Evolutionary conservation across 2,113 vertebrate genomes (phyloP).

Genomic region (Tursiops truncatus): DNA sequence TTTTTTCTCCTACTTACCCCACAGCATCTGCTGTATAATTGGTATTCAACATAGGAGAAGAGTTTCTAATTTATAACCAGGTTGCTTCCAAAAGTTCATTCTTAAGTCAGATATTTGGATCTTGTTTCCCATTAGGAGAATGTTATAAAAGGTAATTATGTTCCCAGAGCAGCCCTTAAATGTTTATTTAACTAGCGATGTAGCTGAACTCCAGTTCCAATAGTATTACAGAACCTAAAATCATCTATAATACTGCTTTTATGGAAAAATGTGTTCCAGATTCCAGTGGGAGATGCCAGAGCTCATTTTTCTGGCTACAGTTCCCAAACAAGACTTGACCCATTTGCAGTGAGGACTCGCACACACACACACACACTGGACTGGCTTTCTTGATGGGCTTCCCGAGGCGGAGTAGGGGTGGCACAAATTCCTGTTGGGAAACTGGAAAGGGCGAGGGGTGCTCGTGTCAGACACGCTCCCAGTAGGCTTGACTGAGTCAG

Average conservation of each 20-base stretch:
- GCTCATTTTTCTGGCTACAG: slow-evolving; percentile 10
- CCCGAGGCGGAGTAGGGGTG: not conserved
- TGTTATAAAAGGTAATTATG: slow-evolving; percentile 37
- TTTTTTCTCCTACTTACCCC: not conserved
- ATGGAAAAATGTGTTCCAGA: slow-evolving; percentile 65
- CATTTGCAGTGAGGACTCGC: not conserved
- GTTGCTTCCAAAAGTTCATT: not conserved
- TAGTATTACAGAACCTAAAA: slow-evolving; percentile 20
- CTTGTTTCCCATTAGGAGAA: slow-evolving; percentile 47
- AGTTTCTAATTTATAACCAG: slow-evolving; percentile 25
- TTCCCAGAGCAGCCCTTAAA: slow-evolving; percentile 18
- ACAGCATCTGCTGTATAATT: not conserved
- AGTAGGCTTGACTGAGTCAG: not conserved
- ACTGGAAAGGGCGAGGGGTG: not conserved
- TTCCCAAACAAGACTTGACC: slow-evolving; percentile 46
- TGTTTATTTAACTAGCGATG: slow-evolving; percentile 33
- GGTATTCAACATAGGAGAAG: not conserved
- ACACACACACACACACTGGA: not conserved
- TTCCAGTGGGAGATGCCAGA: slow-evolving; percentile 54
- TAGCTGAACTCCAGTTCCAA: not conserved
- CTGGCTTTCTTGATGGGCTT: not conserved
- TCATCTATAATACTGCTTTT: slow-evolving; percentile 52
- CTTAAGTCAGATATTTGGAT: slow-evolving; percentile 47
- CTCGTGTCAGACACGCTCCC: not conserved
- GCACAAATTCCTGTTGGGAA: not conserved